A percentile compares a stretch with the other conserved stretches of the same genome.
These are phyloP conservation scores for Arion vulgaris DNA, from an alignment of 1,140 invertebrate genomes.

Conservation along the genomic window DNA sequence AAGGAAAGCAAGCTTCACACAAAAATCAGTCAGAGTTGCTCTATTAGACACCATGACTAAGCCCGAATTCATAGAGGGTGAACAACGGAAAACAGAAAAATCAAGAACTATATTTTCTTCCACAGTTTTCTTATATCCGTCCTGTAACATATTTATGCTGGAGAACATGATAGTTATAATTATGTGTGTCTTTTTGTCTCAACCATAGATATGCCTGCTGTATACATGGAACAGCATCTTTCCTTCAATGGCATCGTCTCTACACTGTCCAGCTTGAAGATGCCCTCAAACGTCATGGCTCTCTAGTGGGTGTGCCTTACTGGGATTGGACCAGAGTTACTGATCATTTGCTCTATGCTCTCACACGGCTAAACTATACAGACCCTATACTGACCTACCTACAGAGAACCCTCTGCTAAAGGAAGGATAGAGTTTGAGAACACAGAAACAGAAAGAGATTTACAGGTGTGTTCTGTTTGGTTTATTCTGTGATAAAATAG, in stretches of 20 bases:
- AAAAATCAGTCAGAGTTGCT: no score
- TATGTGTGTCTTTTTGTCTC: no score
- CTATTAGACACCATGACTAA: no score
- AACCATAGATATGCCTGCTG: conserved; percentile 44
- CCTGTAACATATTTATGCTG: no score
- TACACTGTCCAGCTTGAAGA: conserved; percentile 52
- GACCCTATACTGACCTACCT: neutral
- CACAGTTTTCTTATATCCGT: no score
- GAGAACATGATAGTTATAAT: no score
- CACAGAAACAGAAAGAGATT: conserved; percentile 11
- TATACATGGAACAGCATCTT: conserved; percentile 47
- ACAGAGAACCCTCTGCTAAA: conserved; percentile 34
- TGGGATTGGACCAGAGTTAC: conserved; percentile 43
- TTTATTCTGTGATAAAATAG: no score
- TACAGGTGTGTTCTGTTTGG: conserved; percentile 1
- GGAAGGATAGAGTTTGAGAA: conserved; percentile 31
- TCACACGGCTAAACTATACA: conserved; percentile 33
- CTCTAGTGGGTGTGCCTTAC: conserved; percentile 50
- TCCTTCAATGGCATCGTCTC: conserved; percentile 52
- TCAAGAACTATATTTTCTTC: no score
- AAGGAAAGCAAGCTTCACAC: no score
- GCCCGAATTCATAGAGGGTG: no score
- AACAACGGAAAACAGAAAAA: no score
- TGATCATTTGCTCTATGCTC: conserved; percentile 22
- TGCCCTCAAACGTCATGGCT: conserved; percentile 46